These are phyloP conservation scores for Scaptomyza polygonia DNA, from an alignment of 2,888 invertebrate species.

Conservation along the genomic window DNA sequence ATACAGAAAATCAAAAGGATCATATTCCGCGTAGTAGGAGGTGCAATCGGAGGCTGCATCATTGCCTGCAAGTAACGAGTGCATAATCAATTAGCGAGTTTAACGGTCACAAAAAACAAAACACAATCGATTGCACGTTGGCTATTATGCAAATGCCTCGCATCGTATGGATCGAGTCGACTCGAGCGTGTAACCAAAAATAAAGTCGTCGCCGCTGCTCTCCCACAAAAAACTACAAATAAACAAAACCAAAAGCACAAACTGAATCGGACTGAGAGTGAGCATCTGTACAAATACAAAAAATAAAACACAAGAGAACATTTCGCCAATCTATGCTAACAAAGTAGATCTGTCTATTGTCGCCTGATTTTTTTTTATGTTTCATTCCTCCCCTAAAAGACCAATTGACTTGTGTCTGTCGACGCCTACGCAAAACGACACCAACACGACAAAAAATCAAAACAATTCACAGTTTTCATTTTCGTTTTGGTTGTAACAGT, in stretches of 20 bases:
- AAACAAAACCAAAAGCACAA: conserved; percentile 20
- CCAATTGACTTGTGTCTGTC: conserved; percentile 54
- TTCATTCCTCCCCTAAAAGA: conserved; percentile 30
- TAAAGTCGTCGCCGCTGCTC: conserved; percentile 44
- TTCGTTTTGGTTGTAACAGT: conserved; percentile 29
- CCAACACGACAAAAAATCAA: conserved; percentile 23
- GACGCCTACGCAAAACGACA: conserved; percentile 45
- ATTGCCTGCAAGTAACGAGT: conserved; percentile 85
- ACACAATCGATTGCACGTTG: conserved; percentile 33
- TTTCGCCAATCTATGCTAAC: conserved; percentile 70
- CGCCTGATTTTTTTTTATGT: conserved; percentile 2
- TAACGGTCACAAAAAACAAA: conserved; percentile 30
- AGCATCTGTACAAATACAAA: conserved; percentile 4
- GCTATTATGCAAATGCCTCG: conserved; percentile 55
- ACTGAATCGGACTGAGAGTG: conserved; percentile 4
- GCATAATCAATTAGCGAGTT: conserved; percentile 63
- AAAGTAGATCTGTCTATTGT: conserved; percentile 27
- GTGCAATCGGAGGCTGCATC: conserved; percentile 86
- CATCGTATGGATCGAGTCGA: conserved; percentile 17
- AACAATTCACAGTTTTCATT: conserved; percentile 6
- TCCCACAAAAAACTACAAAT: not conserved
- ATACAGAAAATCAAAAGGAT: conserved; percentile 92
- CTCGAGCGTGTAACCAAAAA: conserved; percentile 55
- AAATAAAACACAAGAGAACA: conserved; percentile 35
- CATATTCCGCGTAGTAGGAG: conserved; percentile 90